Evolutionary conservation across 2,888 invertebrate genomes (phyloP), one percentile per base, ranked within the genome.

Genomic region (Heliconius sara): DNA sequence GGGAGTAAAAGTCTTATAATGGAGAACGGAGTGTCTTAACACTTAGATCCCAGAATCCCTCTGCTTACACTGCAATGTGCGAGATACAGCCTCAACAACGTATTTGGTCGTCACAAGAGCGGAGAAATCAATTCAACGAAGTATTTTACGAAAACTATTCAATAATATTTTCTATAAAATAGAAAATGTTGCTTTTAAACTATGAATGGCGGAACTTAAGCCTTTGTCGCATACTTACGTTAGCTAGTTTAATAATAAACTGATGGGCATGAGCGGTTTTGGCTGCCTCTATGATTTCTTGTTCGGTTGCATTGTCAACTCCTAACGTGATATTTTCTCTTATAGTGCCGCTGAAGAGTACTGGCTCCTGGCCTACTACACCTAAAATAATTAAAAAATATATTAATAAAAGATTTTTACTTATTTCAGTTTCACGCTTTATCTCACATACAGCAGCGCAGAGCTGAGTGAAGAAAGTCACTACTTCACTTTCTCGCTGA

Each of bases 331-430:
- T 96, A 88, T 96, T 96, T 81, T 96, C 96, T 2, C 96, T 95
- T 84, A 99, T 97, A 16, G 97, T 97, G 73, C 97, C 97, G 84
- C 97, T 97, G 95, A 98, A 98, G 57, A 98, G 95, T 22, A 97
- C 97, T 0, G 98, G 98, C 87, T 98, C 98, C 90, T 98, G 98
- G 0, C 98, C 97, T 16, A 98, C 98, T 70, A 98, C 96, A n/a
- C 98, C 95, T 95, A 16, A 65, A 30, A 52, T 22, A 22, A 22
- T 22, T 22, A 1, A 60, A 10, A 19, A 60, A 12, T 60, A 22
- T 57, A 60, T n/a, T n/a, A 60, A n/a, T 60, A 60, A 57, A 57
- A 60, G 10, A 3, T 1, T 60, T 52, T 52, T 19, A 19, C 30
- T 52, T 52, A n/a, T n/a, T n/a, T 52, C 16, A 19, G 19, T 6